A percentile compares a stretch with the other conserved stretches of the same genome.
Conservation (phyloP, 2,888 invertebrate genomes). For the Leucoptera coffeella region DNA sequence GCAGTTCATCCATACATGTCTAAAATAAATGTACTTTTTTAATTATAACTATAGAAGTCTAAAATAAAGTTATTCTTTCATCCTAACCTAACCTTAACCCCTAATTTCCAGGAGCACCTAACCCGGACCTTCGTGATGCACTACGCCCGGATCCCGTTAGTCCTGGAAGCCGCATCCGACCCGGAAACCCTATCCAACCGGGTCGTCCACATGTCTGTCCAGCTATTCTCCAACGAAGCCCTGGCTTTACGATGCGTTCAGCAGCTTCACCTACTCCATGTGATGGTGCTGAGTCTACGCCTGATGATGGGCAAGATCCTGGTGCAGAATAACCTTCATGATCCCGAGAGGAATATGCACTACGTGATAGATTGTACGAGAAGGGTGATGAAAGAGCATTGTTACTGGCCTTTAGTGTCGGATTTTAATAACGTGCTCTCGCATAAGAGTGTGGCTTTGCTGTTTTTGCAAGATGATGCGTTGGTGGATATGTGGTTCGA, state of each 20-base stretch:
- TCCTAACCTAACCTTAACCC: too few relatives aligned
- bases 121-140: slow-evolving; percentile 93
- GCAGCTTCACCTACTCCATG: slow-evolving; percentile 82
- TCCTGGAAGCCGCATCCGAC: slow-evolving; percentile 78
- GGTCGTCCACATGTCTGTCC: slow-evolving; percentile 95
- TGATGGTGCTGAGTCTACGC: slow-evolving; percentile 80
- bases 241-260: slow-evolving; percentile 88
- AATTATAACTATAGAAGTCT: too few relatives aligned
- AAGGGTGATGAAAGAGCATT: slow-evolving; percentile 94
- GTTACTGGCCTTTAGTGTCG: slow-evolving; percentile 96
- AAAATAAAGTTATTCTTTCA: too few relatives aligned
- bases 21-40: too few relatives aligned
- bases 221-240: slow-evolving; percentile 91
- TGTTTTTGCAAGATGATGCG: slow-evolving; percentile 82
- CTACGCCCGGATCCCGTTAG: slow-evolving; percentile 90
- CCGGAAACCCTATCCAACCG: slow-evolving; percentile 91
- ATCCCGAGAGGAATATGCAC: slow-evolving; percentile 75
- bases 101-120: slow-evolving; percentile 69
- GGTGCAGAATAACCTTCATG: slow-evolving; percentile 80
- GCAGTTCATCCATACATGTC: too few relatives aligned
- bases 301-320: slow-evolving; percentile 92
- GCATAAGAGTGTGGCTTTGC: slow-evolving; percentile 86
- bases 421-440: slow-evolving; percentile 95
- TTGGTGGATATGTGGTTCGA: slow-evolving; percentile 95
- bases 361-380: slow-evolving; percentile 89